These are phyloP conservation scores for Polypterus bichir DNA, from an alignment of 2,113 vertebrate species.

Conservation along the genomic window DNA sequence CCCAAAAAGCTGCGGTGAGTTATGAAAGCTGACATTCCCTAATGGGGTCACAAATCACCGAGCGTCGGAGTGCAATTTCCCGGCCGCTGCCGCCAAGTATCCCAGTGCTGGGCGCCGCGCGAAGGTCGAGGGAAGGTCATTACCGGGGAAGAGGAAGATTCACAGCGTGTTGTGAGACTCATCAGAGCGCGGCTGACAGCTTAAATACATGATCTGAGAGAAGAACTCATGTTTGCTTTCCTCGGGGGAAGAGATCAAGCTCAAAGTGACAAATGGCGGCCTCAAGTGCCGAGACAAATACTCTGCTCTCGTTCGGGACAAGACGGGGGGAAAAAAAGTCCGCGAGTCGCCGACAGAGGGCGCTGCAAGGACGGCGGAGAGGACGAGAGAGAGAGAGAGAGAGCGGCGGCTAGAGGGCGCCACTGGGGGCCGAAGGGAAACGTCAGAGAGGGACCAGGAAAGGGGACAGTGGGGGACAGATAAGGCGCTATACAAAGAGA, in stretches of 20 bases:
- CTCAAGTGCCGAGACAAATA: not conserved
- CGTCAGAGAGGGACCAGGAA: constrained; percentile 1
- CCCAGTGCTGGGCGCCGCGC: not conserved
- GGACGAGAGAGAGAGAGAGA: constrained; percentile 7
- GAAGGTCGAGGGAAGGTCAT: not conserved
- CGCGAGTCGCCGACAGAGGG: not conserved
- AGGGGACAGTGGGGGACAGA: not conserved
- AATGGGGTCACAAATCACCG: not conserved
- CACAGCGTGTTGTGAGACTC: not conserved
- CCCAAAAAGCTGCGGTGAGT: not conserved
- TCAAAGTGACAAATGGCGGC: too few relatives aligned
- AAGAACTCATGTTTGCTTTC: not conserved
- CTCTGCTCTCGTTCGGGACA: not conserved
- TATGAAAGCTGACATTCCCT: not conserved
- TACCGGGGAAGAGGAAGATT: not conserved
- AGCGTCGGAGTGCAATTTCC: not conserved
- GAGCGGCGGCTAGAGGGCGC: not conserved
- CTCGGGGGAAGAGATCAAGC: not conserved
- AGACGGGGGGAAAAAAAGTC: not conserved
- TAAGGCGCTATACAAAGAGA: constrained; percentile 1
- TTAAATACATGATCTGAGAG: not conserved
- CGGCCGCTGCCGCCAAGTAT: not conserved
- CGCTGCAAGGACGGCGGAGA: not conserved
- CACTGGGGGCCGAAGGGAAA: too few relatives aligned
- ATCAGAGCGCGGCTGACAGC: not conserved